These are phyloP conservation scores for Mythimna impura DNA, from an alignment of 2,888 invertebrate species.

Conservation along the genomic window DNA sequence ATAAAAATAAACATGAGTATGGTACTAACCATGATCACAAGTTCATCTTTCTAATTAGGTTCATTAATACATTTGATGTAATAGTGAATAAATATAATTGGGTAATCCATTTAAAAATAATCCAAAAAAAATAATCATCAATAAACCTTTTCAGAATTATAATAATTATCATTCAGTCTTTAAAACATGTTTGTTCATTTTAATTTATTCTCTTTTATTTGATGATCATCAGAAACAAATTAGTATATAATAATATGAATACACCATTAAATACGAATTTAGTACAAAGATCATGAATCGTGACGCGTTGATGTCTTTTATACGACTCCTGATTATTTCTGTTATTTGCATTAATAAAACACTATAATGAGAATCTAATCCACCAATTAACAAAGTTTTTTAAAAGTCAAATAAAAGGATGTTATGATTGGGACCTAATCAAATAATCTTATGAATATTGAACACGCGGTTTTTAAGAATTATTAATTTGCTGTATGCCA, in stretches of 20 bases:
- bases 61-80: too few species aligned
- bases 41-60: too few species aligned
- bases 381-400: slow-evolving; percentile 1
- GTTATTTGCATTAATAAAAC: slow-evolving; percentile 28
- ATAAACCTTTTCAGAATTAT: slow-evolving; percentile 22
- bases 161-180: not conserved
- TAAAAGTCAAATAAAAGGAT: not conserved
- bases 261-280: too few species aligned
- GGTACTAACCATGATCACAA: too few species aligned
- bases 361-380: not conserved
- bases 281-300: too few species aligned
- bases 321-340: slow-evolving; percentile 15
- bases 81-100: too few species aligned
- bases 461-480: not conserved
- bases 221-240: not conserved
- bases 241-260: too few species aligned
- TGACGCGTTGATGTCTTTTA: slow-evolving; percentile 81
- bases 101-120: too few species aligned
- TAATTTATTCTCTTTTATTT: slow-evolving; percentile 24
- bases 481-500: not conserved
- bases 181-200: slow-evolving; percentile 14
- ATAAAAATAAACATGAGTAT: too few species aligned
- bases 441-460: not conserved
- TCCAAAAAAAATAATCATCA: not conserved
- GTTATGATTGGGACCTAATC: not conserved